Percentiles rank a stretch among this genome's conserved stretches.
Conservation (phyloP, 2,113 vertebrate species). For the Melozone crissalis region DNA sequence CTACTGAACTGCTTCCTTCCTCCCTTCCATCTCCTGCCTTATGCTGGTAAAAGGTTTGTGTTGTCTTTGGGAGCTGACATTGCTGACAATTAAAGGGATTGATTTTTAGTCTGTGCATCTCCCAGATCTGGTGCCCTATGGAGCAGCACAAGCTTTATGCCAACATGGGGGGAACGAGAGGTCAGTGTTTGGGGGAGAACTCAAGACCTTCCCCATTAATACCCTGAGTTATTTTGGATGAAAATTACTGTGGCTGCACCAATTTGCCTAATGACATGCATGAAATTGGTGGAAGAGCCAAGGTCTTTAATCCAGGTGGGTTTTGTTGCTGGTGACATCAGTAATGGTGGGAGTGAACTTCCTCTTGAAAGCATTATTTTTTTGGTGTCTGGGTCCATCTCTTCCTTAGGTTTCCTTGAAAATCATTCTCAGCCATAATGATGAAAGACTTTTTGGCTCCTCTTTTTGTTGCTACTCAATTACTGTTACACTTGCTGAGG, state of each 20-base stretch:
- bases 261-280: not conserved
- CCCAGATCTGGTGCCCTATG: not conserved
- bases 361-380: not conserved
- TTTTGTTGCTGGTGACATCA: not conserved
- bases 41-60: not conserved
- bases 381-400: not conserved
- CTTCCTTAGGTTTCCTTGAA: not conserved
- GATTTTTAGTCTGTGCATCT: not conserved
- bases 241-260: not conserved
- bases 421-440: not conserved
- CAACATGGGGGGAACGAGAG: not conserved
- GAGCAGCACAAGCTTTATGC: not conserved
- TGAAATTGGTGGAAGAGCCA: not conserved
- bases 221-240: not conserved
- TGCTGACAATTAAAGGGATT: not conserved
- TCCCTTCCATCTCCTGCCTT: not conserved
- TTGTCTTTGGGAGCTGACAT: not conserved
- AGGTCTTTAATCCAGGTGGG: not conserved
- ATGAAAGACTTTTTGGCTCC: not conserved
- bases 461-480: conserved; percentile 2
- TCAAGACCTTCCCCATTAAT: not conserved
- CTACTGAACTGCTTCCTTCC: not conserved
- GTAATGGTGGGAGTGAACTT: not conserved
- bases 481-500: conserved; percentile 30
- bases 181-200: not conserved